Base-by-base conservation (phyloP, 2,113 vertebrate species). In the Caloenas nicobarica region DNA sequence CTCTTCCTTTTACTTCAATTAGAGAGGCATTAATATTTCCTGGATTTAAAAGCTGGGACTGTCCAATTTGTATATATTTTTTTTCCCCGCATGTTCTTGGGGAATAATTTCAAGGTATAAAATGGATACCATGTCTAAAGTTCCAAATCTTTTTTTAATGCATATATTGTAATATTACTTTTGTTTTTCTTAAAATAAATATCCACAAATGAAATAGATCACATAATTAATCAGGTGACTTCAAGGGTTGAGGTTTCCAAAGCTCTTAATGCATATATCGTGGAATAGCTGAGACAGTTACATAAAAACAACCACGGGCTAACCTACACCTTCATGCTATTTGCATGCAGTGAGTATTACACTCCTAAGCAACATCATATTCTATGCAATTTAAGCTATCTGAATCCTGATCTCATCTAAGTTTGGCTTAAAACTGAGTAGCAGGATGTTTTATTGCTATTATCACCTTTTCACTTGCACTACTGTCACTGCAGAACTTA, bases 21-120 rank as follows among this genome's bases (percentile, higher is more conserved):
- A 66, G 11, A 51, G 23, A 70, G n/a, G 8, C 13, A 48, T 73
- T 46, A 14, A 57, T 34, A 44, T 46, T 62, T 79, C 50, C 42
- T 40, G 31, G 7, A 34, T 48, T 72, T 81, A 51, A 91, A 77
- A 88, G 29, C 33, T 61, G 23, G 3, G 29, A 46, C 29, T n/a
- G 16, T 42, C 8, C 11, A 66, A 16, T 48, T 42, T 70, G 22
- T 33, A 46, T 36, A 11, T 29, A 5, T 42, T 51, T 48, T 57
- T 51, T 12, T 2, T 5, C 33, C 11, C 13, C 11, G 31, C 14
- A 15, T 65, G 8, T 70, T 66, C 46, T 66, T 56, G 0, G 0
- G 31, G 25, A 31, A 57, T 40, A 29, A 68, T 86, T 57, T 72
- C 29, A 81, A 71, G 31, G 25, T 51, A 60, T n/a, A 33, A 72